phyloP scores from a whole-genome alignment of 2,113 vertebrate genomes.

The Grantiella picta region DNA sequence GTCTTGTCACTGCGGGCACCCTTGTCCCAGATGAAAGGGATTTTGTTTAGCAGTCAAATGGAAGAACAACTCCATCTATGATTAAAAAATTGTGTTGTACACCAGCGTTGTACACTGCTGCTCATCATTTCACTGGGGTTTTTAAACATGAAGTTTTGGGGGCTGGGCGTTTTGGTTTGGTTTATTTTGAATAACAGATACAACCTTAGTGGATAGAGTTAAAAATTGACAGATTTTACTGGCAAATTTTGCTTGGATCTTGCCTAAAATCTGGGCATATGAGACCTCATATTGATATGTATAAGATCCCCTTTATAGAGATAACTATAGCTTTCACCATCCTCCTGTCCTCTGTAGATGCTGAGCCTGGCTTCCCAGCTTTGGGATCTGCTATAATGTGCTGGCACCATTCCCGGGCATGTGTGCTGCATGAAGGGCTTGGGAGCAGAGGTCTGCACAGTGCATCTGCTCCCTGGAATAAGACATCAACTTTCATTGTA shows the following conservation, averaged over 20 bases:
- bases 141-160: background rate
- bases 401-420: slow-evolving; percentile 1
- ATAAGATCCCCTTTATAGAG: background rate
- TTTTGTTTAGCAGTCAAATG: background rate
- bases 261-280: background rate
- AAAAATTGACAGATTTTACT: background rate
- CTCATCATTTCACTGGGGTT: background rate
- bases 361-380: background rate
- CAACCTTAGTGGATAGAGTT: background rate
- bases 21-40: fast-evolving
- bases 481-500: background rate
- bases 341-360: background rate
- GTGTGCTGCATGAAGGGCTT: background rate
- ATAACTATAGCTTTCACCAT: background rate
- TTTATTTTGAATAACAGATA: background rate
- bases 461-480: background rate
- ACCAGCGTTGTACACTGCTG: background rate
- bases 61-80: background rate
- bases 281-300: fast-evolving
- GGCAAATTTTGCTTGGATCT: background rate
- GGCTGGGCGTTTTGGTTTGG: fast-evolving
- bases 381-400: background rate
- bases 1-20: background rate
- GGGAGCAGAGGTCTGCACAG: background rate
- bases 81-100: background rate